These are phyloP conservation scores for Pararge aegeria DNA, from an alignment of 1,140 invertebrate genomes.

Conservation along the genomic window DNA sequence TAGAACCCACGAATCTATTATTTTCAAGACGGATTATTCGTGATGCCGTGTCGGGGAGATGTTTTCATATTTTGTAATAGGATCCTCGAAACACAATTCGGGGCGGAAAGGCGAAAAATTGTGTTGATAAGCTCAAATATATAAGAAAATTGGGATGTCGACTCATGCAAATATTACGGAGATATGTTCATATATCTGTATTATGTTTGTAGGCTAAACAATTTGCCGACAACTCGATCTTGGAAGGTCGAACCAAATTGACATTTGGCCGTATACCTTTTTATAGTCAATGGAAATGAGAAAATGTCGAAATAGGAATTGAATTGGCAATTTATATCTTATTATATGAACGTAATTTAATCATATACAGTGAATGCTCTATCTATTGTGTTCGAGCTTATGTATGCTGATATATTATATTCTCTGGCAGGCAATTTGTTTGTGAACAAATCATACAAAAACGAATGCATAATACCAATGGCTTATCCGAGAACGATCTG, in stretches of 20 bases:
- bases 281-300: conserved; percentile 12
- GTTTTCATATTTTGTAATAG: not conserved
- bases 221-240: conserved; percentile 43
- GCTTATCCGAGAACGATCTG: too few relatives aligned
- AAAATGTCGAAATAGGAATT: conserved; percentile 4
- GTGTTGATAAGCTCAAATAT: conserved; percentile 49
- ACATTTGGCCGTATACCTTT: conserved; percentile 39
- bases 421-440: too few relatives aligned
- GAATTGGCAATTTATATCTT: conserved; percentile 2
- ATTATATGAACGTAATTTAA: not conserved
- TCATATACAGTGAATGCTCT: not conserved
- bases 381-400: too few relatives aligned
- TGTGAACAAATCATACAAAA: too few relatives aligned
- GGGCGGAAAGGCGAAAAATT: conserved; percentile 42
- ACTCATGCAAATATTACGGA: conserved; percentile 17
- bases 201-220: conserved; percentile 19
- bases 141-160: conserved; percentile 30
- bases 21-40: not conserved
- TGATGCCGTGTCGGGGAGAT: not conserved
- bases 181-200: conserved; percentile 20
- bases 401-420: too few relatives aligned
- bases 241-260: conserved; percentile 39
- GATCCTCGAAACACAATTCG: conserved; percentile 35
- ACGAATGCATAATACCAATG: too few relatives aligned
- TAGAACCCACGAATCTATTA: not conserved